Conservation (phyloP, 2,888 invertebrate species). For the Acheta domesticus region DNA sequence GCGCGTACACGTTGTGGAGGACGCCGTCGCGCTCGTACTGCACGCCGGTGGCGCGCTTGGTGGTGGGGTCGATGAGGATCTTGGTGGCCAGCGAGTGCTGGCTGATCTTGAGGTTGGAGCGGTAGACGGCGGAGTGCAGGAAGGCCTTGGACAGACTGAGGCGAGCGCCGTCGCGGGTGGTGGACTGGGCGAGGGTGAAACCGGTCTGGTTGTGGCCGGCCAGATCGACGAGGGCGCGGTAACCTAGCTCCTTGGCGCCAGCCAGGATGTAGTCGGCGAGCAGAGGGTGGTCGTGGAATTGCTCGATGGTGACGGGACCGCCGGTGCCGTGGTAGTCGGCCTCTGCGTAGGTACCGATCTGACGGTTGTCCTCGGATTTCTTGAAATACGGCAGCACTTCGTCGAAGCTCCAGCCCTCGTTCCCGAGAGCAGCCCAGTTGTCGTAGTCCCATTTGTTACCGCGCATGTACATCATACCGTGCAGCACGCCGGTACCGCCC, state of each 20-base stretch:
- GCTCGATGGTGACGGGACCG: neutral
- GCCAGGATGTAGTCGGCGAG: neutral
- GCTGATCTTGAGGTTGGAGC: neutral
- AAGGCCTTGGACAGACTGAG: neutral
- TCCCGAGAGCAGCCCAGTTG: constrained; percentile 77
- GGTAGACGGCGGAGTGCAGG: neutral
- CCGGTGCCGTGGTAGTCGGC: neutral
- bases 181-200: constrained; percentile 5
- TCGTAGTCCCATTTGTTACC: constrained; percentile 86
- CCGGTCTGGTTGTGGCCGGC: neutral
- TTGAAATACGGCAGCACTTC: constrained; percentile 79
- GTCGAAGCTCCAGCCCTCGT: constrained; percentile 81
- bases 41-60: neutral
- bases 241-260: neutral
- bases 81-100: neutral
- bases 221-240: neutral
- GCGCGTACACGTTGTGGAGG: neutral
- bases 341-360: constrained; percentile 43
- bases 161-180: neutral
- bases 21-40: neutral
- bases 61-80: neutral
- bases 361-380: constrained; percentile 83
- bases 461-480: constrained; percentile 88
- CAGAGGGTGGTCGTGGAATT: neutral
- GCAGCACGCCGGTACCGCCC: constrained; percentile 67